These are phyloP conservation scores for Physella acuta DNA, from an alignment of 1,140 invertebrate genomes.

Conservation along the genomic window DNA sequence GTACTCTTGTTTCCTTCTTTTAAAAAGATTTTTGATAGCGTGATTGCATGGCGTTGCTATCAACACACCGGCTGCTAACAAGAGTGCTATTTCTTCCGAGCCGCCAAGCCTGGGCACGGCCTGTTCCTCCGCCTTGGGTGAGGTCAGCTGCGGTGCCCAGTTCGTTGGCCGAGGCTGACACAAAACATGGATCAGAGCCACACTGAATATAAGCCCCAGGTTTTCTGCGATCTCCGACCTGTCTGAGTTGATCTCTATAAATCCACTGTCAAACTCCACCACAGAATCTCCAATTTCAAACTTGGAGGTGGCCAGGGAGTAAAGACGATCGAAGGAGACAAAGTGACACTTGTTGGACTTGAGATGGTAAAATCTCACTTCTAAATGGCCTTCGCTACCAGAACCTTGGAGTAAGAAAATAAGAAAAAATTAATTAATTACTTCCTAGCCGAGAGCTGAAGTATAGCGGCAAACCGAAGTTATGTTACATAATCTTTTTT, in stretches of 20 bases:
- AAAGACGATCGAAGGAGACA: constrained; percentile 31
- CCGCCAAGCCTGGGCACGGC: constrained; percentile 29
- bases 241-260: constrained; percentile 32
- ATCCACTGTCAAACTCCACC: constrained; percentile 31
- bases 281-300: constrained; percentile 31
- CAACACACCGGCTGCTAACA: constrained; percentile 47
- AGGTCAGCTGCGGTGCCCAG: constrained; percentile 46
- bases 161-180: constrained; percentile 47
- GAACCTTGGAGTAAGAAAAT: constrained; percentile 2
- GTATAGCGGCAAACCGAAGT: no score
- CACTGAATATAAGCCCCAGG: constrained; percentile 45
- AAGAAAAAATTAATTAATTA: neutral
- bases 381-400: constrained; percentile 42
- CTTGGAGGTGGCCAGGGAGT: constrained; percentile 26
- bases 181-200: constrained; percentile 50
- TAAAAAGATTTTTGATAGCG: constrained; percentile 19
- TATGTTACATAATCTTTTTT: no score
- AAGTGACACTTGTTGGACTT: constrained; percentile 34
- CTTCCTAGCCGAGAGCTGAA: neutral
- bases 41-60: constrained; percentile 50
- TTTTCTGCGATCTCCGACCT: constrained; percentile 45
- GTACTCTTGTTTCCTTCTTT: constrained; percentile 9
- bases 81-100: constrained; percentile 41
- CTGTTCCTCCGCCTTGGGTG: constrained; percentile 36
- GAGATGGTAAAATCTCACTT: constrained; percentile 42